These are phyloP conservation scores for Lycaena phlaeas DNA, from an alignment of 2,888 invertebrate species.

Conservation along the genomic window DNA sequence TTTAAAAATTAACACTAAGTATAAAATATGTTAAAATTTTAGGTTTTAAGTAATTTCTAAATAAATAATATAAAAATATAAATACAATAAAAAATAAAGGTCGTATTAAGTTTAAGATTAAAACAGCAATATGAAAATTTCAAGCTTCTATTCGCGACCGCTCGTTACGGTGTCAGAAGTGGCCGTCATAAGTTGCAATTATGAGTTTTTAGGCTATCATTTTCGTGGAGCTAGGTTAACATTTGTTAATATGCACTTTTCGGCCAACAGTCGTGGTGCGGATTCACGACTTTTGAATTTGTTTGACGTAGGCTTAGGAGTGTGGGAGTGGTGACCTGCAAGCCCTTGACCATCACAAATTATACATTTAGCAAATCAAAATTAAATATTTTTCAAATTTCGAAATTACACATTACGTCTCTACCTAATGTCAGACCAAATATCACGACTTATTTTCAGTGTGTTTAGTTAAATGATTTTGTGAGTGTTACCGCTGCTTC, in stretches of 20 bases:
- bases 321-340: conserved; percentile 16
- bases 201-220: conserved; percentile 47
- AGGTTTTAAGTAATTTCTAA: too few relatives aligned
- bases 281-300: conserved; percentile 41
- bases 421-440: too few relatives aligned
- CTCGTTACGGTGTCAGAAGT: conserved; percentile 29
- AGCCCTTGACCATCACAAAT: conserved; percentile 19
- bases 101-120: too few relatives aligned
- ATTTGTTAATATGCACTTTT: conserved; percentile 37
- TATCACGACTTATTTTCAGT: too few relatives aligned
- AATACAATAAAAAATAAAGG: too few relatives aligned
- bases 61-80: too few relatives aligned
- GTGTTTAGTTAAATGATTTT: too few relatives aligned
- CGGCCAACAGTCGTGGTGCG: conserved; percentile 43
- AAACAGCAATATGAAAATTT: too few relatives aligned
- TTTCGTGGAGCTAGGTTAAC: conserved; percentile 38
- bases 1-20: too few relatives aligned
- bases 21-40: too few relatives aligned
- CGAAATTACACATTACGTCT: conserved; percentile 2
- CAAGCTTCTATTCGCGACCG: too few relatives aligned
- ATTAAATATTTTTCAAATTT: background rate
- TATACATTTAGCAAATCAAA: conserved; percentile 16
- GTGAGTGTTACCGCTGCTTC: too few relatives aligned
- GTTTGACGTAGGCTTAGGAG: conserved; percentile 30
- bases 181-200: conserved; percentile 33